Conservation (phyloP, 2,113 vertebrate genomes). For the Probosciger aterrimus region DNA sequence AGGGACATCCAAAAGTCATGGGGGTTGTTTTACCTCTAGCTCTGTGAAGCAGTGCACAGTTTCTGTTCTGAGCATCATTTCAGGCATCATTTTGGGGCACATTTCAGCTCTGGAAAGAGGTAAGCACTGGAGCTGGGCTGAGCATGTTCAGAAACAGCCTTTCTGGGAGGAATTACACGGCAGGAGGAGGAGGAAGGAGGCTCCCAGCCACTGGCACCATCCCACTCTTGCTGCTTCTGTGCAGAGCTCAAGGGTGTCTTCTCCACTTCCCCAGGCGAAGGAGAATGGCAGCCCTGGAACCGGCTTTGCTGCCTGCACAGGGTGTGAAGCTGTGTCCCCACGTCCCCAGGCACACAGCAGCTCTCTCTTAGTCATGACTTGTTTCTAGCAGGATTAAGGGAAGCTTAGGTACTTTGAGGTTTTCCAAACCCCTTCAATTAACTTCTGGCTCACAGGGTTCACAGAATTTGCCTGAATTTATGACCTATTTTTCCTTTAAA, state of each 20-base stretch:
- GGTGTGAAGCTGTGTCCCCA: rapidly evolving
- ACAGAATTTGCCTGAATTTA: conserved; percentile 49
- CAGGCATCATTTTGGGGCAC: not conserved
- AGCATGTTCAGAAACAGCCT: not conserved
- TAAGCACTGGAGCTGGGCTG: not conserved
- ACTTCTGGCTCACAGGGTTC: conserved; percentile 13
- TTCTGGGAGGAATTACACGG: not conserved
- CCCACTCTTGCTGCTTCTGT: not conserved
- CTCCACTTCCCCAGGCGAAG: not conserved
- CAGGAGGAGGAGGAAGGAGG: not conserved
- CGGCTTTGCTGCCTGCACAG: not conserved
- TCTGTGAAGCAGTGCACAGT: not conserved
- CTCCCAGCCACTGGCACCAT: not conserved
- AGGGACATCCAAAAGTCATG: not conserved
- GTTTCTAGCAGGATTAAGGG: not conserved
- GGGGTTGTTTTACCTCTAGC: not conserved
- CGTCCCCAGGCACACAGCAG: not conserved
- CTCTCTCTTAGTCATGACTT: not conserved
- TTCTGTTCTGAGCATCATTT: not conserved
- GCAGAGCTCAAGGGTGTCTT: not conserved
- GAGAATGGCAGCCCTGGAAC: not conserved
- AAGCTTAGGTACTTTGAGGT: conserved; percentile 19
- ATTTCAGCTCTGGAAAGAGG: not conserved
- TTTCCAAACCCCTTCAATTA: conserved; percentile 59
- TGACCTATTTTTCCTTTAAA: conserved; percentile 56